Base-by-base conservation (phyloP, 2,888 invertebrate species). In the Acheta domesticus region DNA sequence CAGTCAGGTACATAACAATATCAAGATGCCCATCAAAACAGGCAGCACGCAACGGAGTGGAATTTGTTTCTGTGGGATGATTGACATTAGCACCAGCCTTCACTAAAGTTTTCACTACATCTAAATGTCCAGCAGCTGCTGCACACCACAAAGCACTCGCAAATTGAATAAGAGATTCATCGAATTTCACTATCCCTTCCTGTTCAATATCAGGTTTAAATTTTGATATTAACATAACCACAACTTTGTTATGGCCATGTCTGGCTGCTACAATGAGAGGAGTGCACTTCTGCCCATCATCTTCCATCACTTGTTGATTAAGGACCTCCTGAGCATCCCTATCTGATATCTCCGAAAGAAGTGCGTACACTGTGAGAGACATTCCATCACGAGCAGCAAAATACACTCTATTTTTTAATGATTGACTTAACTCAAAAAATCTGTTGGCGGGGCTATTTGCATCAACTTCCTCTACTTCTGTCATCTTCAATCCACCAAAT, bases 81-180 rank as follows among this genome's bases (percentile, higher is more conserved):
- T 97, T 97, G 3, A 97, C 93, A 86, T 96, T 91, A 0, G 97
- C 96, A 3, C 96, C 95, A 16, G 92, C 91, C 83, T 93, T 91
- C 8, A 97, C 93, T 76, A 97, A 87, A 74, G 92, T 90, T 86
- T 93, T 93, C 0, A 95, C 93, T 79, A 94, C 90, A 83, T 90
- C 90, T 81, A 93, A 87, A 84, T 94, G 91, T 19, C 93, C 93
- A n/a, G n/a, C n/a, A n/a, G n/a, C 95, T 36, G 97, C 95, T 1
- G 97, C 97, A 86, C 96, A 96, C 97, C 97, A 98, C 12, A 98
- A 87, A 0, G 97, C 95, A 82, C 94, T 96, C 0, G 96, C 97
- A 79, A 96, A 96, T 87, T 93, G 91, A 82, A 95, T 94, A 76
- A 93, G 91, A 86, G 92, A 93, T 83, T 93, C 96, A 86, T 97